These are phyloP conservation scores for Cyclophora punctaria DNA, from an alignment of 2,888 invertebrate species.

Conservation along the genomic window DNA sequence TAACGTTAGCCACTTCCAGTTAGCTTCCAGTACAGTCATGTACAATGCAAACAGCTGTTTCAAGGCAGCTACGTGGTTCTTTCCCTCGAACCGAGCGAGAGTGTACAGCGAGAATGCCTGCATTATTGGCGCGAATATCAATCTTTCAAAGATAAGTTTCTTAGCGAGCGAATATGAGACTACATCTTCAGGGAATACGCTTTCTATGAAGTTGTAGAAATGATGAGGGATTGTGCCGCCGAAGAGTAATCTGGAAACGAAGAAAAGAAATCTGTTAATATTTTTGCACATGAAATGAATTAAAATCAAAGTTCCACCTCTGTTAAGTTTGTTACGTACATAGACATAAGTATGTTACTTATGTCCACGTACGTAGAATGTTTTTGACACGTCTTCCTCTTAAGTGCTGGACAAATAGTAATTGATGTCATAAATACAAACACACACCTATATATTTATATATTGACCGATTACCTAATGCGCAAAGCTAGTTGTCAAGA, in stretches of 20 bases:
- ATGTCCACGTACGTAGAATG: too few relatives aligned
- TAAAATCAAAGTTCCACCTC: too few relatives aligned
- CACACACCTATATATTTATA: too few relatives aligned
- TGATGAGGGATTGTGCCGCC: conserved; percentile 87
- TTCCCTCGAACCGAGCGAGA: conserved; percentile 84
- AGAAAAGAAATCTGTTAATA: background rate
- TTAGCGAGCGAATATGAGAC: conserved; percentile 72
- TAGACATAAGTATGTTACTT: too few relatives aligned
- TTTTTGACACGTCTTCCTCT: too few relatives aligned
- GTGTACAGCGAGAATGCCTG: conserved; percentile 84
- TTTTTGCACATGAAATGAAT: too few relatives aligned
- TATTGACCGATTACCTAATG: too few relatives aligned
- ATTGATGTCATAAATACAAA: too few relatives aligned
- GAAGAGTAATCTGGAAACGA: conserved; percentile 79
- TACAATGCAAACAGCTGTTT: conserved; percentile 79
- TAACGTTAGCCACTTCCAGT: conserved; percentile 85
- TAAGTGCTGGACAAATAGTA: too few relatives aligned
- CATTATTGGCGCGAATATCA: conserved; percentile 82
- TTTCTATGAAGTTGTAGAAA: conserved; percentile 80
- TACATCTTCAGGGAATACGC: conserved; percentile 74
- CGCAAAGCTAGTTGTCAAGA: too few relatives aligned
- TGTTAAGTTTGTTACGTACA: too few relatives aligned
- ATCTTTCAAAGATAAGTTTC: conserved; percentile 81
- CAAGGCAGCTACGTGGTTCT: conserved; percentile 78
- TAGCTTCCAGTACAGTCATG: conserved; percentile 79